Conservation (phyloP, 2,113 vertebrate genomes). For the Tachuris rubrigastra region DNA sequence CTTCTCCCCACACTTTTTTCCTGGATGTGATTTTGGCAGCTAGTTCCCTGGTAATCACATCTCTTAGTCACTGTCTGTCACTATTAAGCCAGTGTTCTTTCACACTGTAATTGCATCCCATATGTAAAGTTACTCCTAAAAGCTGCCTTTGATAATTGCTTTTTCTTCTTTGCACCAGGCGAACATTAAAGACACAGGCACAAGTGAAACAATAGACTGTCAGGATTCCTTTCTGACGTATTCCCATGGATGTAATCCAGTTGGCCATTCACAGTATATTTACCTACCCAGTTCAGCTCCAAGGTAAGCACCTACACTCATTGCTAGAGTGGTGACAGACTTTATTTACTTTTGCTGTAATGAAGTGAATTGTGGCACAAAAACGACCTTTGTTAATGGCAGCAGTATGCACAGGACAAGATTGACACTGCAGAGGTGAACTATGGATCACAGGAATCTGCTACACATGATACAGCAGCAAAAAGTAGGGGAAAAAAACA, state of each 20-base stretch:
- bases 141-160: conserved; percentile 26
- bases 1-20: not conserved
- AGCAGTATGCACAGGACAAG: not conserved
- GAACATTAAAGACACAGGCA: conserved; percentile 14
- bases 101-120: conserved; percentile 1
- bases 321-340: conserved; percentile 49
- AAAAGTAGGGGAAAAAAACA: not conserved
- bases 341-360: conserved; percentile 57
- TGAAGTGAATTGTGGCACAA: conserved; percentile 30
- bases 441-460: not conserved
- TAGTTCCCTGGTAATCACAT: conserved; percentile 28
- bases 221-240: conserved; percentile 41
- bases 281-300: conserved; percentile 53
- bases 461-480: not conserved
- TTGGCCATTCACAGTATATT: conserved; percentile 53
- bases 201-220: conserved; percentile 52
- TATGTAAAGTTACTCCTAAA: conserved; percentile 30
- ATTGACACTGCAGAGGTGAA: not conserved
- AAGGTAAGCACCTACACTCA: conserved; percentile 60
- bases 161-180: conserved; percentile 14
- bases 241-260: conserved; percentile 30
- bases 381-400: not conserved
- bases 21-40: conserved; percentile 30
- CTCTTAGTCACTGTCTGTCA: conserved; percentile 53
- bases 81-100: conserved; percentile 27